Base-by-base conservation (phyloP, 2,888 invertebrate species). In the Mesorhabditis spiculigera region DNA sequence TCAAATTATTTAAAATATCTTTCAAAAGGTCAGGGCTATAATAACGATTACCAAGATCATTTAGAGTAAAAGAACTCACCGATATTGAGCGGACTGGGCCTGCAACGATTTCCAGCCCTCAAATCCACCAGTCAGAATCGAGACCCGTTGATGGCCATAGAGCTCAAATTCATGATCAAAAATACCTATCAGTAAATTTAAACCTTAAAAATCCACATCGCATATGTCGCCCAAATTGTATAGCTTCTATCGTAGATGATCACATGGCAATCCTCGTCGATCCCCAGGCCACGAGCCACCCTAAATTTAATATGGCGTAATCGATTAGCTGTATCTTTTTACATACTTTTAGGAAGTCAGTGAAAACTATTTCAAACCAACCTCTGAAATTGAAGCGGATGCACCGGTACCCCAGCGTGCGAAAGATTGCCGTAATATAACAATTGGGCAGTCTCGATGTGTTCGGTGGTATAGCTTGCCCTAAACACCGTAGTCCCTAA, bases 341-440 rank as follows among this genome's bases (percentile, higher is more conserved):
- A n/a, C n/a, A n/a, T 10, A 3, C 65, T 64, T 13, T 64, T 43
- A 1, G 3, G 28, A 3, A 1, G 28, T 28, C 1, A 28, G 3
- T 28, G 28, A 1, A 28, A 28, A 28, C 3, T 28, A 28, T 28
- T 28, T 28, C 3, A 28, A 28, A 3, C 44, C 4, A 63, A 73
- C 74, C 73, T 58, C 67, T 79, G 79, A 65, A 80, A 80, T 64
- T 78, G 78, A 4, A 84, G 80, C 43, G 84, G 84, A 74, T 84
- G 84, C 5, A 84, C 84, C 43, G 84, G 84, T 43, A 85, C 83
- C 43, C 83, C 83, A 45, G 76, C 75, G 70, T 85, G 84, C 44
- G 78, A 79, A 41, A 84, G 71, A 64, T 82, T 83, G 8, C 81
- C 75, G 67, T 83, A 81, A 67, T 78, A 79, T n/a, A 84, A 75